Percentiles rank a stretch among this genome's conserved stretches.
Conservation (phyloP, 2,888 invertebrate genomes). For the Steinernema hermaphroditum region DNA sequence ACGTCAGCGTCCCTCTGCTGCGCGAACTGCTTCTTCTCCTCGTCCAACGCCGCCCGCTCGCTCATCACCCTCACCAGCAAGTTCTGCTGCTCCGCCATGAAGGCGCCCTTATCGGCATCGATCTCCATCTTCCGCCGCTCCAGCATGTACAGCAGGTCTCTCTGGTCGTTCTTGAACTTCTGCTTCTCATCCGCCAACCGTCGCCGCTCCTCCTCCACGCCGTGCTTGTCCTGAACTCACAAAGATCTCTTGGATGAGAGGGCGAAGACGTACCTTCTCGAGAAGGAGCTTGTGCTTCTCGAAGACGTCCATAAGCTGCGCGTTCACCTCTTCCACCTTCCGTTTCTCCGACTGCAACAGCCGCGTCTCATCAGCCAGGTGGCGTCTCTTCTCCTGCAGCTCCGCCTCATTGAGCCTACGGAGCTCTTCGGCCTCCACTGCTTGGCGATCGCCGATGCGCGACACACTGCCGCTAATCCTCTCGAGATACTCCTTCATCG, state of each 20-base stretch:
- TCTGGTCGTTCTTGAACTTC: slow-evolving; percentile 20
- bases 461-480: slow-evolving; percentile 3
- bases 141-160: slow-evolving; percentile 21
- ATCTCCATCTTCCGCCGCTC: slow-evolving; percentile 23
- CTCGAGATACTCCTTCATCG: slow-evolving; percentile 7
- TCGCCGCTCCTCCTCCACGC: neutral
- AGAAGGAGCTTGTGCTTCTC: slow-evolving; percentile 12
- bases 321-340: slow-evolving; percentile 5
- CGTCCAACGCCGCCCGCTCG: slow-evolving; percentile 17
- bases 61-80: slow-evolving; percentile 16
- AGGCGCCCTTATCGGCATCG: slow-evolving; percentile 9
- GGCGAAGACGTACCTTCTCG: slow-evolving; percentile 1
- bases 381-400: neutral
- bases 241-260: too few species aligned
- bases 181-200: neutral
- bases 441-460: neutral
- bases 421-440: neutral
- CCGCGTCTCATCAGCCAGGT: neutral
- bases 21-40: slow-evolving; percentile 22
- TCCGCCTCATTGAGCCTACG: slow-evolving; percentile 11
- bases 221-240: slow-evolving; percentile 13
- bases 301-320: slow-evolving; percentile 25
- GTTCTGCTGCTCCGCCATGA: slow-evolving; percentile 27
- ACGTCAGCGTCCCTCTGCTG: slow-evolving; percentile 18
- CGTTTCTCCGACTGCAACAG: neutral